Base-by-base conservation (phyloP, 1,140 invertebrate genomes). In the Drosophila melanica region DNA sequence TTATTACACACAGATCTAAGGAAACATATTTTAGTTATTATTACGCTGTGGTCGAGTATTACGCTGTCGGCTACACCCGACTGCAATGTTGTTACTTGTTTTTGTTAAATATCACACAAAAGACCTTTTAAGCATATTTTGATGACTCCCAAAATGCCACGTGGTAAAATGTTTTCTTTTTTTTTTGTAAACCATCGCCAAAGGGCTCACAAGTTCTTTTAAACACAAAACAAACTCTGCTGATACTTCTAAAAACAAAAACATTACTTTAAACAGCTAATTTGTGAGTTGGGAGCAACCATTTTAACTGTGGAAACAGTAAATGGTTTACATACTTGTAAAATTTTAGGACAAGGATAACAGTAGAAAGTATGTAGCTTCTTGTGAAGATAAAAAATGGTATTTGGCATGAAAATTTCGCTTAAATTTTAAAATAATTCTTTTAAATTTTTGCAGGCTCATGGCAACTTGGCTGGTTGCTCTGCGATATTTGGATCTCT, bases 401-500 rank as follows among this genome's bases (percentile, higher is more conserved):
- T 35, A 10, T 35, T 35, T 35, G 2, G 33, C 8, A 35, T 9
- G 5, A 2, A 33, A 33, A 33, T 7, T 3, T 33, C 4, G 7
- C 7, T 33, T 33, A 33, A 3, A 33, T 8, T 33, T 33, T 8
- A 18, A 18, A 18, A 18, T 18, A n/a, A n/a, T n/a, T n/a, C n/a
- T n/a, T n/a, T n/a, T n/a, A n/a, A n/a, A n/a, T n/a, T n/a, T n/a
- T n/a, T n/a, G 20, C 80, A 95, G 96, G 96, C 62, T 93, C 93
- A 65, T 97, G 96, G 96, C 93, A 94, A 75, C 94, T 97, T 3
- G 96, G 96, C n/a, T 94, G 94, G 92, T 93, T 95, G 4, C 93
- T 97, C 14, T 98, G 97, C 90, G 95, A 97, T 82, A 94, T 98
- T 58, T 99, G 97, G 98, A 95, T 98, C 45, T 98, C 97, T 0